A percentile compares a stretch with the other conserved stretches of the same genome.
These are phyloP conservation scores for Platypus cylindrus DNA, from an alignment of 2,888 invertebrate genomes.

Conservation along the genomic window DNA sequence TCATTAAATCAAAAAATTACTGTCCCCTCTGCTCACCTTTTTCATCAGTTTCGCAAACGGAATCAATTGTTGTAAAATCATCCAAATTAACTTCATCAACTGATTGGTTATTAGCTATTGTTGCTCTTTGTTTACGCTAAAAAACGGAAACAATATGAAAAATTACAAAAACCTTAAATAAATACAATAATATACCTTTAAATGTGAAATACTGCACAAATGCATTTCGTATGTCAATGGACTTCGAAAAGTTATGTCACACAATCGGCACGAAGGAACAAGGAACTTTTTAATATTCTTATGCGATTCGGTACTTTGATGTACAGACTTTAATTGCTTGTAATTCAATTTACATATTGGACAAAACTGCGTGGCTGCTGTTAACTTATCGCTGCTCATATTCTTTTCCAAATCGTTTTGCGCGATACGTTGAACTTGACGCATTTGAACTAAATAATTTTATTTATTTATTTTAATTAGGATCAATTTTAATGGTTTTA, in stretches of 20 bases:
- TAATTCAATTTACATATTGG: conserved; percentile 35
- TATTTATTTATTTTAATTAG: no score
- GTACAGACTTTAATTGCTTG: conserved; percentile 49
- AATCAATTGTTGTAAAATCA: conserved; percentile 80
- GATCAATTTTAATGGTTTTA: neutral
- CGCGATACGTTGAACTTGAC: conserved; percentile 64
- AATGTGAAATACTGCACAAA: conserved; percentile 67
- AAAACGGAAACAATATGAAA: conserved; percentile 14
- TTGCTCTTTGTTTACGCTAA: conserved; percentile 45
- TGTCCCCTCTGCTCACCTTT: conserved; percentile 39
- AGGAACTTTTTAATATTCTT: conserved; percentile 76
- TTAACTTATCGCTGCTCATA: conserved; percentile 41
- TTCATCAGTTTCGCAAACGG: conserved; percentile 77
- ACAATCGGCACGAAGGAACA: conserved; percentile 68
- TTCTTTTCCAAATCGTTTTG: conserved; percentile 68
- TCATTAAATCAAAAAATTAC: no score
- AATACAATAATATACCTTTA: conserved; percentile 45
- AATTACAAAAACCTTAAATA: conserved; percentile 1
- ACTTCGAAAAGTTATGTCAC: conserved; percentile 64
- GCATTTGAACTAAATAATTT: conserved; percentile 62
- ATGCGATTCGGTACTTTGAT: conserved; percentile 68
- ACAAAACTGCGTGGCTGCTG: conserved; percentile 33
- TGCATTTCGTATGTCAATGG: conserved; percentile 79
- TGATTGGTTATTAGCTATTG: conserved; percentile 35
- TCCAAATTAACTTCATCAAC: conserved; percentile 61